These are phyloP conservation scores for Onychorhynchus coronatus DNA, from an alignment of 2,113 vertebrate species.

Conservation along the genomic window DNA sequence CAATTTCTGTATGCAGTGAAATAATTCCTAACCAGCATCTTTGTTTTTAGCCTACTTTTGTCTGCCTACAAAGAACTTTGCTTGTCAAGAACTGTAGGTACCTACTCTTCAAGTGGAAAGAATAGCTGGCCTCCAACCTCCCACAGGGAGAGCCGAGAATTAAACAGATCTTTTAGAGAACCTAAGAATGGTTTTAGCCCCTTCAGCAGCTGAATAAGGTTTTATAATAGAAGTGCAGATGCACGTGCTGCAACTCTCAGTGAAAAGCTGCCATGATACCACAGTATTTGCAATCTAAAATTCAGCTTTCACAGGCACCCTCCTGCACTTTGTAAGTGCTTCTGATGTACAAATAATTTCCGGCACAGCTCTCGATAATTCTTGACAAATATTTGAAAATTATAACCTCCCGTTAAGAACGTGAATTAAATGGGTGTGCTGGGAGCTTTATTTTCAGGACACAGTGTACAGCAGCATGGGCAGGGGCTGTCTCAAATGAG, in stretches of 20 bases:
- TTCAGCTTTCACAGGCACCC: neutral
- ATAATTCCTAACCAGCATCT: neutral
- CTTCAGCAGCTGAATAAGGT: neutral
- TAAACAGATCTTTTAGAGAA: constrained; percentile 19
- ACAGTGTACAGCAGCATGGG: neutral
- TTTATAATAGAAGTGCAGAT: neutral
- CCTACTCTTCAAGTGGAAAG: neutral
- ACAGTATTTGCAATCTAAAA: neutral
- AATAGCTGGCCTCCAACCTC: constrained; percentile 11
- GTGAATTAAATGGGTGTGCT: neutral
- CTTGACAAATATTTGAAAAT: neutral
- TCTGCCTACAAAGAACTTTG: constrained; percentile 12
- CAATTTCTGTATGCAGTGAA: neutral
- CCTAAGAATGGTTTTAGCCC: constrained; percentile 17
- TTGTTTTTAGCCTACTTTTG: constrained; percentile 22
- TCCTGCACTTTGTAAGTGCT: neutral
- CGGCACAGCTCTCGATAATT: neutral
- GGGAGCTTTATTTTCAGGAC: neutral
- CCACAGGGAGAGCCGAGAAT: constrained; percentile 15
- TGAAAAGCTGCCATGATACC: constrained; percentile 17
- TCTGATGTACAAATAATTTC: neutral
- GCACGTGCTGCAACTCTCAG: neutral
- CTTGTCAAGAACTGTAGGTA: constrained; percentile 26
- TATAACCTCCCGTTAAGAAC: accelerated
- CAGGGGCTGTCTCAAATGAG: neutral